Conservation (phyloP, 2,797 vertebrate genomes). For the Thamnophis elegans region DNA sequence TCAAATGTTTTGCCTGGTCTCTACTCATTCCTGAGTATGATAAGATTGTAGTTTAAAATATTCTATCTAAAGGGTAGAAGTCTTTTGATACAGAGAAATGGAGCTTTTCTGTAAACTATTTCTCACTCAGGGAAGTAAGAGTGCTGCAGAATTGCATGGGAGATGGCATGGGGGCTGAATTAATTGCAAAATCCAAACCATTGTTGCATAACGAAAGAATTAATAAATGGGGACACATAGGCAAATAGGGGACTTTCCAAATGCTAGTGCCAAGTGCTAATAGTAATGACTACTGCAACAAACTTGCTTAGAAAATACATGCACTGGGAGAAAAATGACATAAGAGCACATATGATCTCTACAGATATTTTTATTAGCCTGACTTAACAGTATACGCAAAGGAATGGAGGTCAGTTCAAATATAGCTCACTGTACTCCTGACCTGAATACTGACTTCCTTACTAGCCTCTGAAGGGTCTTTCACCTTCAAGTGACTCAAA, state of each 20-base stretch:
- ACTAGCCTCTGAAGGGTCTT: conserved; percentile 3
- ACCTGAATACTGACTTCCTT: background rate
- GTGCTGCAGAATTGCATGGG: background rate
- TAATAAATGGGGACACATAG: background rate
- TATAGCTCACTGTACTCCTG: background rate
- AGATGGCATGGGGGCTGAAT: background rate
- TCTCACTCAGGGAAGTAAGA: too few relatives aligned
- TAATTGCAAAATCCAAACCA: background rate
- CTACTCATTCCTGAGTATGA: background rate
- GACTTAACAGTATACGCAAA: background rate
- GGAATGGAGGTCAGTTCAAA: background rate
- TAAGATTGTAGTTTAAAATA: background rate
- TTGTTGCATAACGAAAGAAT: background rate
- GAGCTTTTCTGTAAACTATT: background rate
- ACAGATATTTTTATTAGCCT: background rate
- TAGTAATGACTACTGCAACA: too few relatives aligned
- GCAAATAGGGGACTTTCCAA: background rate
- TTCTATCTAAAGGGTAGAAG: background rate
- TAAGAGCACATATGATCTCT: background rate
- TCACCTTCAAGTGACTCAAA: background rate
- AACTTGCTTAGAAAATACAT: background rate
- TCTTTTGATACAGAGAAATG: background rate
- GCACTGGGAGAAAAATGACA: background rate
- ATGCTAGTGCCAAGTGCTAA: background rate
- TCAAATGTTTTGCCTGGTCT: background rate